Evolutionary conservation across 2,888 invertebrate genomes (phyloP).

Genomic region (Cheilosia pagana): DNA sequence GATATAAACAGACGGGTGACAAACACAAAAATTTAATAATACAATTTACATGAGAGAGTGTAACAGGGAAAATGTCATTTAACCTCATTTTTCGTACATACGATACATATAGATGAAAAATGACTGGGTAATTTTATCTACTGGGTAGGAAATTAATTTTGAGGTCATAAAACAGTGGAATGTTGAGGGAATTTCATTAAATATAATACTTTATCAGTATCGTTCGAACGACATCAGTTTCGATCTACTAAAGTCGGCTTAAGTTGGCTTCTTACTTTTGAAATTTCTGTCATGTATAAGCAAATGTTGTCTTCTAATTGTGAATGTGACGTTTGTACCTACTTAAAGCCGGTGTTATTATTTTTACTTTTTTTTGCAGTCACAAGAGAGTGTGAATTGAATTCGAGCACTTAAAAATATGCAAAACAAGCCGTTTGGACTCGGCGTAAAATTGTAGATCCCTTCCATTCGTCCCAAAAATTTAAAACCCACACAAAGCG

Average conservation of each 20-base stretch:
- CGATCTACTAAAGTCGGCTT: background rate
- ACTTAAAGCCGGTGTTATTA: no score
- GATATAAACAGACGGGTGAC: background rate
- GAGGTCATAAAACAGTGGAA: background rate
- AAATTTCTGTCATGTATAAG: no score
- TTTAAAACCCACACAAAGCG: no score
- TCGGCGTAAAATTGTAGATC: no score
- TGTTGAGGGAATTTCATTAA: background rate
- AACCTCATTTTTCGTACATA: background rate
- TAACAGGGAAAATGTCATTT: background rate
- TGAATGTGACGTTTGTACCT: no score
- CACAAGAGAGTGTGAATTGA: no score
- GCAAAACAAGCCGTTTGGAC: no score
- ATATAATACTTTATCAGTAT: background rate
- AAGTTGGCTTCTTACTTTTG: no score
- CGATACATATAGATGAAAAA: background rate
- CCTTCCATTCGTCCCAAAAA: no score
- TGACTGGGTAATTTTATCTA: background rate
- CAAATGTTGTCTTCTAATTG: no score
- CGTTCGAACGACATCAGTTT: background rate
- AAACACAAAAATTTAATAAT: conserved; percentile 25
- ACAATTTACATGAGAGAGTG: background rate
- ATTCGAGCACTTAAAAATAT: no score
- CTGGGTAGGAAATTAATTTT: conserved; percentile 15
- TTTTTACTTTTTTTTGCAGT: no score